A percentile compares a stretch with the other conserved stretches of the same genome.
Conservation (phyloP, 2,797 vertebrate species). For the Sphaeramia orbicularis region DNA sequence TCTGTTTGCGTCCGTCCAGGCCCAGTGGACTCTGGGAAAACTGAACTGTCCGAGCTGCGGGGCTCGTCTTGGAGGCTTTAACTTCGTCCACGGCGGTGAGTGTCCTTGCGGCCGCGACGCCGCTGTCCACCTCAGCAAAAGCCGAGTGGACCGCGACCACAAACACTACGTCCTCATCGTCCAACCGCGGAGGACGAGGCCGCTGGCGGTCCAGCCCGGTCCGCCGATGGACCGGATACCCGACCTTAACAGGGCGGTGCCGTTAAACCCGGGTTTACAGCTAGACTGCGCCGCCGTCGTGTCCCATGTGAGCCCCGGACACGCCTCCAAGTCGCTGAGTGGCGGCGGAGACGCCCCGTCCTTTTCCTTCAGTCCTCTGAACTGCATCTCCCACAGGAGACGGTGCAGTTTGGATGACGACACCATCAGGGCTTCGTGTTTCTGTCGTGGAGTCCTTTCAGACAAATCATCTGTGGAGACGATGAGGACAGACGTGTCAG, state of each 20-base stretch:
- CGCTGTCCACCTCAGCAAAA: slow-evolving; percentile 88
- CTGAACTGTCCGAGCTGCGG: slow-evolving; percentile 90
- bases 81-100: slow-evolving; percentile 85
- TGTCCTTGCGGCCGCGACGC: slow-evolving; percentile 87
- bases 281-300: slow-evolving; percentile 16
- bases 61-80: slow-evolving; percentile 89
- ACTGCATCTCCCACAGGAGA: slow-evolving; percentile 71
- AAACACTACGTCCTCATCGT: slow-evolving; percentile 57
- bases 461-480: slow-evolving; percentile 39
- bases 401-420: slow-evolving; percentile 64
- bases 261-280: slow-evolving; percentile 32
- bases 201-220: not conserved
- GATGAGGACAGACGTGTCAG: slow-evolving; percentile 44
- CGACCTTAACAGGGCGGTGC: slow-evolving; percentile 35
- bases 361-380: slow-evolving; percentile 32
- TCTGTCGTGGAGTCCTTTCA: slow-evolving; percentile 57
- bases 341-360: slow-evolving; percentile 8
- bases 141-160: slow-evolving; percentile 82
- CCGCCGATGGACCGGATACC: slow-evolving; percentile 41
- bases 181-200: slow-evolving; percentile 70
- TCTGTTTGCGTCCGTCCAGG: slow-evolving; percentile 71
- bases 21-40: slow-evolving; percentile 90
- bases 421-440: slow-evolving; percentile 51
- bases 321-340: not conserved
- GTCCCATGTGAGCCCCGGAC: slow-evolving; percentile 3